phyloP scores from a whole-genome alignment of 2,113 vertebrate species.

The Brienomyrus longianalis region DNA sequence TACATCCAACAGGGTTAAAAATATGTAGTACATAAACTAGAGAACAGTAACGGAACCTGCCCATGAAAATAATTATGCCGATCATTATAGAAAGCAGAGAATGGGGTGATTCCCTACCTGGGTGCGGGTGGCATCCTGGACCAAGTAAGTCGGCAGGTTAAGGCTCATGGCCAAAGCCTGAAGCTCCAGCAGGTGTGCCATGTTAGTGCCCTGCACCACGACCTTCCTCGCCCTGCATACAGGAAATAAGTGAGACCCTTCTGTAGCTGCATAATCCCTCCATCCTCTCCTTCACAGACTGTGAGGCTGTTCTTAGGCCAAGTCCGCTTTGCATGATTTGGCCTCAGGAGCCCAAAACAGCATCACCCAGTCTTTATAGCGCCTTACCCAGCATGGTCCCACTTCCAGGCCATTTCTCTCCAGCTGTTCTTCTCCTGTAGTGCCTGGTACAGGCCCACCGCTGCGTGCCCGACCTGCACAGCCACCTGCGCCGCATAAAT shows the following conservation, averaged over 20 bases:
- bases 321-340: neutral
- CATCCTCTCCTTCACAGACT: neutral
- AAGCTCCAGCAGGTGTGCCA: constrained; percentile 67
- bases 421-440: constrained; percentile 65
- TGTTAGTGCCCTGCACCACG: constrained; percentile 67
- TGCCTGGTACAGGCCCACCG: constrained; percentile 68
- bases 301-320: neutral
- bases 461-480: constrained; percentile 71
- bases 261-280: neutral
- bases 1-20: neutral
- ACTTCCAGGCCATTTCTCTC: constrained; percentile 67
- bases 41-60: neutral
- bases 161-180: constrained; percentile 70
- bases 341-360: neutral
- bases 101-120: constrained; percentile 50
- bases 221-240: constrained; percentile 67
- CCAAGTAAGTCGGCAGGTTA: constrained; percentile 67
- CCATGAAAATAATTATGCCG: neutral
- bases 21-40: neutral
- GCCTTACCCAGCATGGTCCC: constrained; percentile 70
- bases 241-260: neutral
- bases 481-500: constrained; percentile 53
- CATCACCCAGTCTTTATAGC: neutral
- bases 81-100: neutral
- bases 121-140: constrained; percentile 71